Percentiles rank a stretch among this genome's conserved stretches.
Conservation (phyloP, 2,888 invertebrate genomes). For the Papilio protenor region DNA sequence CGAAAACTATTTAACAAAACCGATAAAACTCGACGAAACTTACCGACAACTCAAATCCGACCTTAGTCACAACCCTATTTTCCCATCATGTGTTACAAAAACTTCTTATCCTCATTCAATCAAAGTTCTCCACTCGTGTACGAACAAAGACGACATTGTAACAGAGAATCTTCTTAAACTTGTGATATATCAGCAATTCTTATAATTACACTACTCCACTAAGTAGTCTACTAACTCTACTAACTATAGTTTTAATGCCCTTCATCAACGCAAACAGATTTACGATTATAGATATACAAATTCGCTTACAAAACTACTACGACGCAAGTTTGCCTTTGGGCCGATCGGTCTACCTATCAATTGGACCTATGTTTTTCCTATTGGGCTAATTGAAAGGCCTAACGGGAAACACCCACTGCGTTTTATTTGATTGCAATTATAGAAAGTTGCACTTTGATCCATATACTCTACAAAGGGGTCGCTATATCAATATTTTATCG, state of each 20-base stretch:
- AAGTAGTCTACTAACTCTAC: constrained; percentile 20
- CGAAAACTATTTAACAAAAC: constrained; percentile 21
- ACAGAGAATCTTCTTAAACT: constrained; percentile 25
- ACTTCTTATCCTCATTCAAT: constrained; percentile 38
- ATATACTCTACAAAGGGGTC: too few species aligned
- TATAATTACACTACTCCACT: constrained; percentile 18
- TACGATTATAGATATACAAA: neutral
- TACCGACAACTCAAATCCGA: neutral
- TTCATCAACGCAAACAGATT: constrained; percentile 6
- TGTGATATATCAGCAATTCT: constrained; percentile 27
- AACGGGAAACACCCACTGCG: too few species aligned
- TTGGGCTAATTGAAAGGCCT: too few species aligned
- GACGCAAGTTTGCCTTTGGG: too few species aligned
- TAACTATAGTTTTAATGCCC: constrained; percentile 13
- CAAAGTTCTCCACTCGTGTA: constrained; percentile 33
- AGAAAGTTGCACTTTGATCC: too few species aligned
- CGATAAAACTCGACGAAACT: constrained; percentile 18
- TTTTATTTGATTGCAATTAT: too few species aligned
- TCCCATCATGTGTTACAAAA: constrained; percentile 32
- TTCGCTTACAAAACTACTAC: neutral
- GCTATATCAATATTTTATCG: too few species aligned
- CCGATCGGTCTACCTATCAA: too few species aligned
- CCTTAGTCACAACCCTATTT: constrained; percentile 29
- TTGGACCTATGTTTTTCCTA: too few species aligned
- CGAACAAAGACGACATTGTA: constrained; percentile 30